Evolutionary conservation across 2,888 invertebrate genomes (phyloP), one percentile per base, ranked within the genome.

Genomic region (Ochropleura plecta): DNA sequence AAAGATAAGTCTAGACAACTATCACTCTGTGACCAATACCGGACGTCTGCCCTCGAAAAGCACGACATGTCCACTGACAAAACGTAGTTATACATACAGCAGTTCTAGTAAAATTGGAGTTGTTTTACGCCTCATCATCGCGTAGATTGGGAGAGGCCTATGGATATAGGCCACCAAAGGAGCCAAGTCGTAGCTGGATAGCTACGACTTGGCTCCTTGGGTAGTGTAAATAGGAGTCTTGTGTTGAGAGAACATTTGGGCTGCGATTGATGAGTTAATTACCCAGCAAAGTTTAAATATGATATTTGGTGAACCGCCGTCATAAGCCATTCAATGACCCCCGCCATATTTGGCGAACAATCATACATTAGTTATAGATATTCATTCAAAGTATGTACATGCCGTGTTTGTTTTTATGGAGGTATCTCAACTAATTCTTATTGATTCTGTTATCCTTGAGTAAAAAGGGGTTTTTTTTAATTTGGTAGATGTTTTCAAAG

Each of bases 271-370:
- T 30, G n/a, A 81, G 42, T 53, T 48, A 30, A 48, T 14, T 40
- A 49, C 44, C 1, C 18, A 63, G 49, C 5, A 12, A 30, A 9
- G 1, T 62, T 5, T 6, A 51, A 10, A 51, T 9, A 79, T 20
- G 18, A 20, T 57, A 79, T 66, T 59, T 55, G 12, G 48, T 46
- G 20, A 30, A 10, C 44, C 55, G 40, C 0, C 49, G 12, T 82
- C 65, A 76, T 71, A 62, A 72, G 40, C n/a, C 42, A 86, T 65
- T 66, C 70, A 79, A 68, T 68, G 53, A 83, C 73, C 68, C 49
- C 60, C 46, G 14, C 71, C 62, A 44, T 59, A 53, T 64, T 53
- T n/a, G 71, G 73, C 49, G 66, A 63, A 80, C 81, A 80, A 80
- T 75, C 20, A 55, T 63, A 73, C 67, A 77, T 59, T 10, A 62